These are phyloP conservation scores for Chelonus insularis DNA, from an alignment of 1,140 invertebrate species.

Conservation along the genomic window DNA sequence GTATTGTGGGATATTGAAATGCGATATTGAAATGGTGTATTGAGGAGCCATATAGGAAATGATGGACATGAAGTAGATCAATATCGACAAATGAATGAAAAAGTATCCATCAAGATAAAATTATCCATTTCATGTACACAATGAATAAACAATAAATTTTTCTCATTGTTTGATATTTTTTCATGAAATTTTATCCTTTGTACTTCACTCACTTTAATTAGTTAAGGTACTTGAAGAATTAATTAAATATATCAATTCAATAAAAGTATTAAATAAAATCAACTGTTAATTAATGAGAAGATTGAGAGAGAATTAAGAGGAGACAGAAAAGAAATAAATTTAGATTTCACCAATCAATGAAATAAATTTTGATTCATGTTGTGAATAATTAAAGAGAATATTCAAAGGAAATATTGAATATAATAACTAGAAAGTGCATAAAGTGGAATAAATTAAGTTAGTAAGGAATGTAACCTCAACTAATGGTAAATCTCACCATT, in stretches of 20 bases:
- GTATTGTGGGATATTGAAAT: background rate
- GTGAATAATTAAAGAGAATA: conserved; percentile 43
- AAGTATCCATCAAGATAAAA: background rate
- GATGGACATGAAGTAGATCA: background rate
- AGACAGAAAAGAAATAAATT: background rate
- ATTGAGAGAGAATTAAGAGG: background rate
- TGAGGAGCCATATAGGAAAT: background rate
- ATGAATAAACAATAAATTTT: too few relatives aligned
- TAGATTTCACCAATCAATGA: conserved; percentile 29
- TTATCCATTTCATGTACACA: too few relatives aligned
- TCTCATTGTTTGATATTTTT: too few relatives aligned
- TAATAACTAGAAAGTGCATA: conserved; percentile 34
- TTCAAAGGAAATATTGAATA: conserved; percentile 30
- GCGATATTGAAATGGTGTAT: background rate
- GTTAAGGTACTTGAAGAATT: too few relatives aligned
- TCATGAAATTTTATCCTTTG: too few relatives aligned
- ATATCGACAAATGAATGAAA: background rate
- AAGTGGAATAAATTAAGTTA: conserved; percentile 38
- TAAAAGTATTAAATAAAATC: too few relatives aligned
- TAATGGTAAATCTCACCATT: background rate
- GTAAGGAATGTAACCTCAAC: conserved; percentile 24
- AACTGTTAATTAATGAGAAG: too few relatives aligned
- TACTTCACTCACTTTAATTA: too few relatives aligned
- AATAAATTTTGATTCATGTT: conserved; percentile 38
- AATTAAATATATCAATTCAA: too few relatives aligned